Conservation (phyloP, 2,888 invertebrate genomes). For the Dynastes grantii region DNA sequence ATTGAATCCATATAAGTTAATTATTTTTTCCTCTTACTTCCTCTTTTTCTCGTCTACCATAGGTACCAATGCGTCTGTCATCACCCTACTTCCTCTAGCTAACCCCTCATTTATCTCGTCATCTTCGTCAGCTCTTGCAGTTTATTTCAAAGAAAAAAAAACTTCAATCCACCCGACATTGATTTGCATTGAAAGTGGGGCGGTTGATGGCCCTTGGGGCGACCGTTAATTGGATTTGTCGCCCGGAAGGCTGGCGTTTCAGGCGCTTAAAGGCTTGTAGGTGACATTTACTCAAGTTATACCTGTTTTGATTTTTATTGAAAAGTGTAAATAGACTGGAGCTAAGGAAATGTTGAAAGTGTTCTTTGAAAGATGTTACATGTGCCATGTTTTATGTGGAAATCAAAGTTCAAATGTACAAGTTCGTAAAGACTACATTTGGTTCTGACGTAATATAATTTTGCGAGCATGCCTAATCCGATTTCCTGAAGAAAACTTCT, state of each 20-base stretch:
- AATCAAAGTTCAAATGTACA: too few species aligned
- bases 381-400: too few species aligned
- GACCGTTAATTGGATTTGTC: slow-evolving; percentile 45
- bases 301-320: slow-evolving; percentile 36
- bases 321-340: slow-evolving; percentile 31
- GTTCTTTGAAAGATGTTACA: too few species aligned
- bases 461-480: too few species aligned
- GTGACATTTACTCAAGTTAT: slow-evolving; percentile 37
- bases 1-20: slow-evolving; percentile 45
- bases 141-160: slow-evolving; percentile 25
- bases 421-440: too few species aligned
- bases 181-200: slow-evolving; percentile 40
- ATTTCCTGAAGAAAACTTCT: too few species aligned
- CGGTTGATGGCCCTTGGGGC: slow-evolving; percentile 45
- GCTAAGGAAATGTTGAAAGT: background rate
- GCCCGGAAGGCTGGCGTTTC: slow-evolving; percentile 32
- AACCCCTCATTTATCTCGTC: background rate
- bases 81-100: background rate
- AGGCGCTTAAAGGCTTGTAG: slow-evolving; percentile 37
- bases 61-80: background rate
- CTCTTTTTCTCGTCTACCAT: slow-evolving; percentile 4
- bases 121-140: slow-evolving; percentile 26
- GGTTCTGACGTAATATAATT: too few species aligned
- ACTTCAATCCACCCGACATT: slow-evolving; percentile 40
- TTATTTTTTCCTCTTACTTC: slow-evolving; percentile 40